A percentile compares a stretch with the other conserved stretches of the same genome.
Conservation (phyloP, 1,140 invertebrate genomes). For the Tribolium madens region DNA sequence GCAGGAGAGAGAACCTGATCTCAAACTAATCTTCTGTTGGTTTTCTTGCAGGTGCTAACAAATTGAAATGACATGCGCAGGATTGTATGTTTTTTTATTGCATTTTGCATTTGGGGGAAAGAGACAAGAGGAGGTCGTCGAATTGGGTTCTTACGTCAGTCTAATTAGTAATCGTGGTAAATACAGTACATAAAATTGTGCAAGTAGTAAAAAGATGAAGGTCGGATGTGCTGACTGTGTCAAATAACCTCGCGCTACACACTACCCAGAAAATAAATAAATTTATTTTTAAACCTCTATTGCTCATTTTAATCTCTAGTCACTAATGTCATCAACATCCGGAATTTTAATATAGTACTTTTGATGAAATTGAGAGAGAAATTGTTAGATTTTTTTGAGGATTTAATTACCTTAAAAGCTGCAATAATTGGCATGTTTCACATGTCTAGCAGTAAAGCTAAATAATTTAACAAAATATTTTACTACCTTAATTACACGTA, state of each 20-base stretch:
- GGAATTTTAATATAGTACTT: too few relatives aligned
- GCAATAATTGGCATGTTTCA: too few relatives aligned
- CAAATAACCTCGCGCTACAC: background rate
- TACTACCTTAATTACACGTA: too few relatives aligned
- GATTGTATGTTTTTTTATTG: background rate
- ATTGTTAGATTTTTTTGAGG: too few relatives aligned
- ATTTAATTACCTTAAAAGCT: too few relatives aligned
- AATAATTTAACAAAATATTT: too few relatives aligned
- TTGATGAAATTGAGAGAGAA: too few relatives aligned
- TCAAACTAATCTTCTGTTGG: background rate
- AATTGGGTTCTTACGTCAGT: background rate
- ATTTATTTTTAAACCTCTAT: too few relatives aligned
- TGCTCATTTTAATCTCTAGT: too few relatives aligned
- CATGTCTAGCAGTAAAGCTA: too few relatives aligned
- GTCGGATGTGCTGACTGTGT: background rate
- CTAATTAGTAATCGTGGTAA: conserved; percentile 16
- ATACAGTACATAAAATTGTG: background rate
- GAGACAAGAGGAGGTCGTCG: background rate
- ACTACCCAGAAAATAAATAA: too few relatives aligned
- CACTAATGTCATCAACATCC: too few relatives aligned
- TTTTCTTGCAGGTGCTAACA: background rate
- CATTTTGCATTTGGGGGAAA: background rate
- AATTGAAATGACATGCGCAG: background rate
- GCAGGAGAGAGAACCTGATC: background rate
- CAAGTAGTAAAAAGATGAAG: conserved; percentile 22